Conservation (phyloP, 2,113 vertebrate species). For the Orthochromis indermauri region DNA sequence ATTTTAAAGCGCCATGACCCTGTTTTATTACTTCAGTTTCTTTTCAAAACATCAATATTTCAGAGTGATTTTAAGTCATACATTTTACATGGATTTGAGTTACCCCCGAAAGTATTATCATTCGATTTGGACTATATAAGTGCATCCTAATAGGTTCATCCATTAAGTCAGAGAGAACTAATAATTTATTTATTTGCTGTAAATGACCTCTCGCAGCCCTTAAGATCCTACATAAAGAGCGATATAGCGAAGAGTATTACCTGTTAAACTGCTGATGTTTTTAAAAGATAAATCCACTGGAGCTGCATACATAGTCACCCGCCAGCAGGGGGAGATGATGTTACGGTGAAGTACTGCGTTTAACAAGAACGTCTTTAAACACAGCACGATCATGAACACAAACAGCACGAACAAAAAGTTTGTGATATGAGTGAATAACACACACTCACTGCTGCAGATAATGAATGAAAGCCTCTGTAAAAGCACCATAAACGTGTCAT, state of each 20-base stretch:
- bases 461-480: fast-evolving
- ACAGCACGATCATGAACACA: fast-evolving
- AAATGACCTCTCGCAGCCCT: not conserved
- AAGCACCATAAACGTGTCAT: not conserved
- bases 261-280: conserved; percentile 34
- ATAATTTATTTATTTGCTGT: not conserved
- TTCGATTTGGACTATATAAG: not conserved
- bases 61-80: not conserved
- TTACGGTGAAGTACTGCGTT: not conserved
- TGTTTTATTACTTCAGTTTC: not conserved
- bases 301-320: conserved; percentile 27
- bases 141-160: not conserved
- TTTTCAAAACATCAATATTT: not conserved
- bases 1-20: not conserved
- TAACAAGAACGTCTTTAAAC: not conserved
- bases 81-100: not conserved
- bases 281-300: conserved; percentile 60
- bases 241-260: not conserved
- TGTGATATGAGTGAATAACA: not conserved
- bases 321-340: not conserved
- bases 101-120: fast-evolving
- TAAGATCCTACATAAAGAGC: not conserved
- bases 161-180: not conserved
- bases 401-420: not conserved
- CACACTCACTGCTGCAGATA: not conserved